Evolutionary conservation across 2,888 invertebrate genomes (phyloP), one percentile per base, ranked within the genome.

Genomic region (Drosophila peninsularis): DNA sequence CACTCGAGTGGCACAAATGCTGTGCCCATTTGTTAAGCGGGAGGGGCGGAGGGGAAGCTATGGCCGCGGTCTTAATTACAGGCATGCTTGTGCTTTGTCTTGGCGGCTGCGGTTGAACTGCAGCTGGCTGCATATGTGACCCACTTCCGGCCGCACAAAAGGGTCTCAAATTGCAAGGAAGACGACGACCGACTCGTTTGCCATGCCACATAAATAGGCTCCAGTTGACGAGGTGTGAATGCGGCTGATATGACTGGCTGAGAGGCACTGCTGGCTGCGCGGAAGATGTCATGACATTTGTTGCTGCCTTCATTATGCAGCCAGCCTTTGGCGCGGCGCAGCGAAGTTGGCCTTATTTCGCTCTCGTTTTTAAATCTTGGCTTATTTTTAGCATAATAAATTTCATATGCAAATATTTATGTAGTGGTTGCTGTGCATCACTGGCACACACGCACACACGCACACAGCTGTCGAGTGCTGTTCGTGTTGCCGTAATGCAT

Each of bases 301-400:
- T 71, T 67, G 71, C 67, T 56, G 50, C 71, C 64, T 83, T 75
- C 80, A 89, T 83, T 89, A 88, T 89, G 90, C 76, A 68, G 60
- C 54, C 49, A 58, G 45, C 45, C 70, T 50, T 55, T 52, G 66
- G 67, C 32, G 13, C 14, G 55, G 61, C n/a, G 61, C 68, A 75
- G 58, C 65, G 68, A 60, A 79, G 85, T 74, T 89, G 79, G 89
- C 88, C 90, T 63, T 87, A 87, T 87, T 90, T 89, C 67, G 57
- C 17, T 27, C 56, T 42, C 52, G 30, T 13, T 79, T 77, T 90
- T 79, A 89, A 89, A 90, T 91, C 91, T 90, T 91, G 85, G 91
- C 91, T 91, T 91, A 91, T 91, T 91, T 90, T 80, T 83, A 83
- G 91, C 89, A 89, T 90, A 90, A 91, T 91, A 91, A 90, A 91